Base-by-base conservation (phyloP, 2,888 invertebrate species). In the Belgica antarctica region DNA sequence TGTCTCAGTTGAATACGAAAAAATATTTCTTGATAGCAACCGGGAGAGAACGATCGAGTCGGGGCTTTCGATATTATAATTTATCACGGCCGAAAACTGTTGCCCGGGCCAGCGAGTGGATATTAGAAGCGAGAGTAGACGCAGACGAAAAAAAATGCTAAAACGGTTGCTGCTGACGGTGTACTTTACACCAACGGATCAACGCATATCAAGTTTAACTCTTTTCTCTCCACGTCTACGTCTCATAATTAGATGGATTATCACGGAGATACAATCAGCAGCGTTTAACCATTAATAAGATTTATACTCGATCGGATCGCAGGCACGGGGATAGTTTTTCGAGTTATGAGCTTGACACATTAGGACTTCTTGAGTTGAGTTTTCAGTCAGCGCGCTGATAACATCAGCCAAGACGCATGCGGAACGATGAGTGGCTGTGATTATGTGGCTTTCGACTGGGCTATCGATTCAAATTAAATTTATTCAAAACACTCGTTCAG, bases 231-330 rank as follows among this genome's bases (percentile, higher is more conserved):
- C 52, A 22, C 52, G 52, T 52, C 22, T n/a, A n/a, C n/a, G n/a
- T n/a, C n/a, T n/a, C 68, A 68, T 68, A 68, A 68, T 68, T 68
- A 68, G 68, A 68, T 68, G 57, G 68, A 68, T 68, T 46, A 68
- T 68, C 31, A 46, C 25, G 8, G 3, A 10, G 52, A 52, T 68
- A 61, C 12, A 17, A 69, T 70, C 61, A 70, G 52, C 52, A 36
- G 63, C 34, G 46, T 41, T 41, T 36, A 65, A 22, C 63, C 28
- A 68, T 68, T 68, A 68, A 68, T 68, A 68, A 68, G 68, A 68
- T 68, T 68, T 47, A 68, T 68, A 68, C 68, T 10, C 57, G 68
- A 68, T 68, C 57, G 52, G 46, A 68, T 57, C 47, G 25, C 4
- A 25, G 19, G 19, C 27, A 8, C 4, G 12, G 12, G 59, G 25